Evolutionary conservation across 1,140 invertebrate species (phyloP).

Genomic region (Drosophila ficusphila): DNA sequence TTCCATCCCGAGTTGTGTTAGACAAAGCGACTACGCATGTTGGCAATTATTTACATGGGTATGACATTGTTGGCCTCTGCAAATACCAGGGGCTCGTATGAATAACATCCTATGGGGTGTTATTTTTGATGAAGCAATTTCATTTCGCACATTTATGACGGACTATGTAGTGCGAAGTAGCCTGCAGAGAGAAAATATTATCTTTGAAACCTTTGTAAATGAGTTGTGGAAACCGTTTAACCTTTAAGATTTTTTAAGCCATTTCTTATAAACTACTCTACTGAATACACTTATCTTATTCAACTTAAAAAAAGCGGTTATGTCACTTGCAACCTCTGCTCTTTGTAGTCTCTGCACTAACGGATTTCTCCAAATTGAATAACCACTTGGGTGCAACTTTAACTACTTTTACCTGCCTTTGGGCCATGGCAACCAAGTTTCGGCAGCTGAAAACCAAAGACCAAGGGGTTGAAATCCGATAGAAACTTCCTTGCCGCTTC

Average conservation of each 20-base stretch:
- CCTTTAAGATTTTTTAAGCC: too few species aligned
- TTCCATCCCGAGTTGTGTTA: conserved; percentile 26
- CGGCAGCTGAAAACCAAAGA: background rate
- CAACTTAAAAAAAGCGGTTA: background rate
- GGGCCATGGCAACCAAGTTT: conserved; percentile 4
- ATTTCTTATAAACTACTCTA: too few species aligned
- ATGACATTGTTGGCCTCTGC: conserved; percentile 8
- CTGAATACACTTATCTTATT: background rate
- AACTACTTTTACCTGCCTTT: conserved; percentile 18
- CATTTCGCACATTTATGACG: background rate
- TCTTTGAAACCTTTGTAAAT: too few species aligned
- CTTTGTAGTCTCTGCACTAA: background rate
- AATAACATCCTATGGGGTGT: background rate
- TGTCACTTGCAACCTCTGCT: background rate
- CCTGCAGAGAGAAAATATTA: too few species aligned
- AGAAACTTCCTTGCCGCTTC: conserved; percentile 7
- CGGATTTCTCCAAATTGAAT: conserved; percentile 10
- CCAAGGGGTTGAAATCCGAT: conserved; percentile 17
- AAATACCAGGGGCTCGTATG: conserved; percentile 7
- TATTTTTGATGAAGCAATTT: background rate
- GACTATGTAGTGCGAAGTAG: background rate
- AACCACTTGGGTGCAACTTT: conserved; percentile 18
- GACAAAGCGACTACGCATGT: conserved; percentile 45
- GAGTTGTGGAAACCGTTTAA: too few species aligned
- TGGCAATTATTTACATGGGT: conserved; percentile 24